phyloP scores from a whole-genome alignment of 2,888 invertebrate genomes.

The Drosophila mettleri region DNA sequence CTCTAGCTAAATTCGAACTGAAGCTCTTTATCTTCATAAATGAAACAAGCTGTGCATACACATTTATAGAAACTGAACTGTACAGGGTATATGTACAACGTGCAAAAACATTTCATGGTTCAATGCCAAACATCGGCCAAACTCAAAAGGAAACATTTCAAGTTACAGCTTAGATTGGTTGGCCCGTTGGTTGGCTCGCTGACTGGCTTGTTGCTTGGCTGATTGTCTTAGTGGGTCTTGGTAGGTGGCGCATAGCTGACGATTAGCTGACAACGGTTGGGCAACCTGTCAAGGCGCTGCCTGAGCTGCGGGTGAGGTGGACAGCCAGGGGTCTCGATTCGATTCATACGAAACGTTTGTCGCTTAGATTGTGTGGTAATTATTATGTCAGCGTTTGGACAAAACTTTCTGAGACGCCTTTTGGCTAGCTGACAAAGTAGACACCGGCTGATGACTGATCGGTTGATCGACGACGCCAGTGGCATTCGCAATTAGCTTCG shows the following conservation, averaged over 20 bases:
- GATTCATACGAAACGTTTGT: conserved; percentile 20
- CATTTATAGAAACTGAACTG: not conserved
- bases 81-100: conserved; percentile 18
- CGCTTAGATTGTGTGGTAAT: conserved; percentile 63
- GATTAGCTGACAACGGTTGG: conserved; percentile 49
- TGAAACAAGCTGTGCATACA: not conserved
- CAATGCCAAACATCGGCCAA: conserved; percentile 66
- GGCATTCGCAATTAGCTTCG: conserved; percentile 73
- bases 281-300: conserved; percentile 44
- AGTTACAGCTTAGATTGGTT: conserved; percentile 31
- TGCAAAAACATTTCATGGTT: conserved; percentile 68
- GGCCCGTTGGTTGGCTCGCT: conserved; percentile 13
- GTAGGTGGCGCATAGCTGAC: conserved; percentile 44
- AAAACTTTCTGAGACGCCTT: conserved; percentile 44
- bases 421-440: conserved; percentile 25
- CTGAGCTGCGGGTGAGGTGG: not conserved
- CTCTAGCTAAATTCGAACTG: no score
- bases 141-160: conserved; percentile 54
- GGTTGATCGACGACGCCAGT: conserved; percentile 58
- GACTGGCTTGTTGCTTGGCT: conserved; percentile 10
- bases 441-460: conserved; percentile 10
- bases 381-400: conserved; percentile 69
- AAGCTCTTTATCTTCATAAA: no score
- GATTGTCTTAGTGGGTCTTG: conserved; percentile 43
- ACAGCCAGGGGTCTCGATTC: not conserved